These are phyloP conservation scores for Eubucco bourcierii DNA, from an alignment of 2,113 vertebrate genomes.

Conservation along the genomic window DNA sequence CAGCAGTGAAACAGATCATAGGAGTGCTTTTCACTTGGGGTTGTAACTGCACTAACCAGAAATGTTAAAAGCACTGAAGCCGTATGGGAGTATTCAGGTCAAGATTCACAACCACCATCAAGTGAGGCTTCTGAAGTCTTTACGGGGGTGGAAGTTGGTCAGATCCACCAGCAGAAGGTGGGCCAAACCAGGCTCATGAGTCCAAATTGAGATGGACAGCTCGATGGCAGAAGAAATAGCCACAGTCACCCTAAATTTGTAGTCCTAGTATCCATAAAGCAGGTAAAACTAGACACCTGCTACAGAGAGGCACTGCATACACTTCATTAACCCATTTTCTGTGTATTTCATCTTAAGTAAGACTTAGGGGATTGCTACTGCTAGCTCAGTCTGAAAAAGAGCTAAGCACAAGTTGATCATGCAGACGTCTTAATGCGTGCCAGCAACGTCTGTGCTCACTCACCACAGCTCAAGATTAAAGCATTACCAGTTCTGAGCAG, in stretches of 20 bases:
- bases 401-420: neutral
- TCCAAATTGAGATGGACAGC: neutral
- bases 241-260: neutral
- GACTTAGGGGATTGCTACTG: neutral
- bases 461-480: neutral
- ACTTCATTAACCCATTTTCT: neutral
- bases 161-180: neutral
- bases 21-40: neutral
- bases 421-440: neutral
- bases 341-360: neutral
- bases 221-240: neutral
- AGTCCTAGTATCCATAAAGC: neutral
- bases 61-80: neutral
- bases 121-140: neutral
- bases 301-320: neutral
- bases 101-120: neutral
- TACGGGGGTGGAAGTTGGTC: neutral
- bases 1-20: neutral
- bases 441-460: neutral
- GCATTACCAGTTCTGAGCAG: slow-evolving; percentile 11
- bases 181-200: neutral
- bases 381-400: neutral
- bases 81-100: neutral
- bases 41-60: neutral
- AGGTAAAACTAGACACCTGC: neutral